Evolutionary conservation across 2,113 vertebrate species (phyloP).

Genomic region (Protobothrops mucrosquamatus): DNA sequence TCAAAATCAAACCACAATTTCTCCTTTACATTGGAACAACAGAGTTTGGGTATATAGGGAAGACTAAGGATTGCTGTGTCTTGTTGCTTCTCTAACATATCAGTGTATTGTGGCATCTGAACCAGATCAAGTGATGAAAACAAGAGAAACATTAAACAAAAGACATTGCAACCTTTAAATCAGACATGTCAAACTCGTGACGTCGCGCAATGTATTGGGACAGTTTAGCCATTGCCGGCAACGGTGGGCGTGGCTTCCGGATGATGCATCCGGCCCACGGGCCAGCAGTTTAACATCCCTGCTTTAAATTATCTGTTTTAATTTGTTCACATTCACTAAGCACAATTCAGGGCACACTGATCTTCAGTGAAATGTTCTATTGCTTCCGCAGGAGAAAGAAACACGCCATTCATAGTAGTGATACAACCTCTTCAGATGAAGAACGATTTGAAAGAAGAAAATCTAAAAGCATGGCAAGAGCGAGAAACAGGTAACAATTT

Average conservation of each 20-base stretch:
- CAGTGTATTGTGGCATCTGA: not conserved
- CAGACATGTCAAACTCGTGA: too few relatives aligned
- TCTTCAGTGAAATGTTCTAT: not conserved
- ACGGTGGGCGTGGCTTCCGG: too few relatives aligned
- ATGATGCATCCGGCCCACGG: too few relatives aligned
- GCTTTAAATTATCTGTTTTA: not conserved
- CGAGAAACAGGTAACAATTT: constrained; percentile 85
- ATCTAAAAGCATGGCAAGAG: constrained; percentile 96
- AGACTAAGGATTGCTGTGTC: not conserved
- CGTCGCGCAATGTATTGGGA: too few relatives aligned
- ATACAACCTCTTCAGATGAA: constrained; percentile 97
- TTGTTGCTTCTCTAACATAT: not conserved
- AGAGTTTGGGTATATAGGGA: not conserved
- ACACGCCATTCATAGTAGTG: constrained; percentile 98
- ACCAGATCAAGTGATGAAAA: not conserved
- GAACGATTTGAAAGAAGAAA: constrained; percentile 98
- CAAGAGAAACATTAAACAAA: not conserved
- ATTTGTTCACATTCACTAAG: constrained; percentile 1
- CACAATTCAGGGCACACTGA: not conserved
- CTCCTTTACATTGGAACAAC: not conserved
- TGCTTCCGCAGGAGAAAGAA: constrained; percentile 88
- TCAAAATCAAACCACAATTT: not conserved
- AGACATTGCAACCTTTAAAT: not conserved
- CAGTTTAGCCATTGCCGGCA: too few relatives aligned
- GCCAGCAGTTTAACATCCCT: too few relatives aligned